Conservation (phyloP, 2,113 vertebrate genomes). For the Anoplopoma fimbria region DNA sequence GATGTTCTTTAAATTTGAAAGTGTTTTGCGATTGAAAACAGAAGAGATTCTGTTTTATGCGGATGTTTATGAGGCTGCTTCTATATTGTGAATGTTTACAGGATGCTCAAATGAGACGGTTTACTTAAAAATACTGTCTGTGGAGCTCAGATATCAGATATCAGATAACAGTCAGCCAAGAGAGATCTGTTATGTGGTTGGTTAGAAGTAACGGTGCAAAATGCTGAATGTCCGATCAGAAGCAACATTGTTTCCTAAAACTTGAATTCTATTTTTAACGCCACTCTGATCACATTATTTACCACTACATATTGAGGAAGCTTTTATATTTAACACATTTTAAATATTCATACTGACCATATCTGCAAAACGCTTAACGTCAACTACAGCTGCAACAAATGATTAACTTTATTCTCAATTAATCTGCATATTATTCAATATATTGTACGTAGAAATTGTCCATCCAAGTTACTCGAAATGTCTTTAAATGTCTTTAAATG, state of each 20-base stretch:
- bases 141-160: no score
- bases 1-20: slow-evolving; percentile 52
- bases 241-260: neutral
- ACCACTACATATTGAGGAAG: neutral
- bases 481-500: no score
- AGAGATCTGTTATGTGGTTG: no score
- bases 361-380: no score
- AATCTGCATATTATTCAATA: neutral
- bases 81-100: no score
- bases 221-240: neutral
- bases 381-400: neutral
- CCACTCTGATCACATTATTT: neutral
- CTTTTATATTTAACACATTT: neutral
- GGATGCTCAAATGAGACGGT: neutral
- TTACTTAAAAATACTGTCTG: no score
- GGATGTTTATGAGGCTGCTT: neutral
- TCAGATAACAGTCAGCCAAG: no score
- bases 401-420: neutral
- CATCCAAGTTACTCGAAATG: no score
- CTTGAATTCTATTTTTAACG: neutral
- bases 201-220: neutral
- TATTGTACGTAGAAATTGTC: no score
- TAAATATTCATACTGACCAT: neutral
- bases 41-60: neutral
- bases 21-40: neutral